Evolutionary conservation across 2,888 invertebrate genomes (phyloP).

Genomic region (Lampropteryx suffumata): DNA sequence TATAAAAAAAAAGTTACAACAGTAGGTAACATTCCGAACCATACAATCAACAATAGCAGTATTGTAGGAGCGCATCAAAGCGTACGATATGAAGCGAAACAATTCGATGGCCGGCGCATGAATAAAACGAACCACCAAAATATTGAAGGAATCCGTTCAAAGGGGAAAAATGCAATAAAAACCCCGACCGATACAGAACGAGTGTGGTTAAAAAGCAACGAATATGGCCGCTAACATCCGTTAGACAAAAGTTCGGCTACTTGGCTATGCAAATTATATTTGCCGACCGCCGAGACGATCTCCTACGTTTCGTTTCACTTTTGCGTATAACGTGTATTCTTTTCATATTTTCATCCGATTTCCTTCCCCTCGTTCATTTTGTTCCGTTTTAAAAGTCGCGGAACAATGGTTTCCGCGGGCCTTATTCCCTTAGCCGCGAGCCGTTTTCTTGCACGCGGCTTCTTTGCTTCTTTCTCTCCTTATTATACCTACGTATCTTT

Average conservation of each 20-base stretch:
- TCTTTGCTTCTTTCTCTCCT: slow-evolving; percentile 75
- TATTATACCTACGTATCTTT: slow-evolving; percentile 71
- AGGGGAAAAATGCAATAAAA: slow-evolving; percentile 82
- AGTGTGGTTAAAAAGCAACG: slow-evolving; percentile 81
- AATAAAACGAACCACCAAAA: slow-evolving; percentile 80
- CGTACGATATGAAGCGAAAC: slow-evolving; percentile 72
- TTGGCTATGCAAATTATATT: slow-evolving; percentile 84
- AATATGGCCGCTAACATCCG: slow-evolving; percentile 81
- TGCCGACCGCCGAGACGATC: slow-evolving; percentile 81
- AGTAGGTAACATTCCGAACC: slow-evolving; percentile 23
- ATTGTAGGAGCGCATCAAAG: slow-evolving; percentile 60
- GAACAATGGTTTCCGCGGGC: slow-evolving; percentile 79
- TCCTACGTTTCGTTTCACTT: slow-evolving; percentile 80
- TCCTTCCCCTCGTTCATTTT: slow-evolving; percentile 80
- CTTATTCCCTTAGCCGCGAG: slow-evolving; percentile 71
- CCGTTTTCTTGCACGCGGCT: slow-evolving; percentile 76
- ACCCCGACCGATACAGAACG: slow-evolving; percentile 71
- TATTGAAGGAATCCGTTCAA: slow-evolving; percentile 82
- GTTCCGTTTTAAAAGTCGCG: slow-evolving; percentile 79
- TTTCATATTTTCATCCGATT: slow-evolving; percentile 83
- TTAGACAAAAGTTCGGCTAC: slow-evolving; percentile 81
- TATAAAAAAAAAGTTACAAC: slow-evolving; percentile 5
- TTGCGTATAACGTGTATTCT: slow-evolving; percentile 79
- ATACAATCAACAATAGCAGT: slow-evolving; percentile 29
- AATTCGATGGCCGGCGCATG: slow-evolving; percentile 78